Evolutionary conservation across 2,888 invertebrate genomes (phyloP).

Genomic region (Orgyia antiqua): DNA sequence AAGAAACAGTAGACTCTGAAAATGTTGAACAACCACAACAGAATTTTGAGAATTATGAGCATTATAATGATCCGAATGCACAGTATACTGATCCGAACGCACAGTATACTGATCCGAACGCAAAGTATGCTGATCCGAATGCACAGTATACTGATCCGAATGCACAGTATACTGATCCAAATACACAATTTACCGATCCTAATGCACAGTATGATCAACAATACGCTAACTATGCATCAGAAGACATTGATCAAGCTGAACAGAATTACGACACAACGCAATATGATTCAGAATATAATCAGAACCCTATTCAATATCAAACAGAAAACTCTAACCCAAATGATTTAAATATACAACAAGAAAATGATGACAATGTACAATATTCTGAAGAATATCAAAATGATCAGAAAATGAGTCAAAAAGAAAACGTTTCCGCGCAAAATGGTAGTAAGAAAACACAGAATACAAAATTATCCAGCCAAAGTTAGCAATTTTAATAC

Average conservation of each 20-base stretch:
- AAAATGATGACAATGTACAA: conserved; percentile 19
- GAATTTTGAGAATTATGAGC: conserved; percentile 38
- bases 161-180: too few relatives aligned
- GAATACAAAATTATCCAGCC: conserved; percentile 41
- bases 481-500: conserved; percentile 55
- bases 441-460: conserved; percentile 37
- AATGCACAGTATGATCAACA: conserved; percentile 33
- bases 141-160: too few relatives aligned
- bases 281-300: conserved; percentile 32
- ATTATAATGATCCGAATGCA: conserved; percentile 26
- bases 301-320: conserved; percentile 4
- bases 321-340: too few relatives aligned
- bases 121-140: conserved; percentile 43
- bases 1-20: conserved; percentile 17
- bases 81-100: conserved; percentile 43
- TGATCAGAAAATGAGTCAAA: conserved; percentile 10
- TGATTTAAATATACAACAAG: conserved; percentile 10
- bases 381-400: conserved; percentile 16
- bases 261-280: conserved; percentile 47
- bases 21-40: conserved; percentile 28
- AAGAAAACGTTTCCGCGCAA: conserved; percentile 7
- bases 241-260: conserved; percentile 44
- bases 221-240: conserved; percentile 48
- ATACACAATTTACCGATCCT: too few relatives aligned
- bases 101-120: conserved; percentile 45